Evolutionary conservation across 2,888 invertebrate species (phyloP).

Genomic region (Melanostoma mellinum): DNA sequence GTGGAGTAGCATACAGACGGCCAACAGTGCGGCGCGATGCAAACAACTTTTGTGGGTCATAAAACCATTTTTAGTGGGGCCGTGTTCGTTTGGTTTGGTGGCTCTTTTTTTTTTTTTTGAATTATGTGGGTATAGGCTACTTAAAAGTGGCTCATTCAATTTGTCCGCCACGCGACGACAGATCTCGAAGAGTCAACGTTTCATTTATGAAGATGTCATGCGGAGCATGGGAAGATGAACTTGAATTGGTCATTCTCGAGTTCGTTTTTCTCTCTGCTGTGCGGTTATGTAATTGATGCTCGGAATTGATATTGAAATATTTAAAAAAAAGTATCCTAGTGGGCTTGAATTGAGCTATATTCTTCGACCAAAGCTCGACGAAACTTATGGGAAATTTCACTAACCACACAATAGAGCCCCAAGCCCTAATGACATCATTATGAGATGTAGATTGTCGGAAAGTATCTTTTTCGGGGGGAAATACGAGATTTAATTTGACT

Average conservation of each 20-base stretch:
- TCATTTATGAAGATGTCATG: conserved; percentile 53
- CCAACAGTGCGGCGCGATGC: conserved; percentile 8
- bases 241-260: conserved; percentile 12
- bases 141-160: conserved; percentile 45
- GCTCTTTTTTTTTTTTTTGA: conserved; percentile 44
- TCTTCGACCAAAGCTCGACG: background rate
- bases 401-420: conserved; percentile 7
- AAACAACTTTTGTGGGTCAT: conserved; percentile 60
- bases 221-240: conserved; percentile 47
- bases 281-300: conserved; percentile 21
- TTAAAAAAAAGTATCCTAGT: conserved; percentile 6
- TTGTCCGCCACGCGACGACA: conserved; percentile 9
- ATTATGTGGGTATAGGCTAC: conserved; percentile 35
- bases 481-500: conserved; percentile 17
- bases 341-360: background rate
- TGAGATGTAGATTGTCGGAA: background rate
- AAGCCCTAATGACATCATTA: conserved; percentile 33
- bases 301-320: background rate
- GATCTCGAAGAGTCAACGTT: conserved; percentile 19
- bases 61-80: conserved; percentile 40
- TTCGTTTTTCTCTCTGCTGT: conserved; percentile 3
- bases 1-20: background rate
- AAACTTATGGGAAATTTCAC: conserved; percentile 4
- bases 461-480: conserved; percentile 28
- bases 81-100: conserved; percentile 16